These are phyloP conservation scores for Sylvilagus floridanus DNA, from an alignment of 2,797 vertebrate species.

Conservation along the genomic window DNA sequence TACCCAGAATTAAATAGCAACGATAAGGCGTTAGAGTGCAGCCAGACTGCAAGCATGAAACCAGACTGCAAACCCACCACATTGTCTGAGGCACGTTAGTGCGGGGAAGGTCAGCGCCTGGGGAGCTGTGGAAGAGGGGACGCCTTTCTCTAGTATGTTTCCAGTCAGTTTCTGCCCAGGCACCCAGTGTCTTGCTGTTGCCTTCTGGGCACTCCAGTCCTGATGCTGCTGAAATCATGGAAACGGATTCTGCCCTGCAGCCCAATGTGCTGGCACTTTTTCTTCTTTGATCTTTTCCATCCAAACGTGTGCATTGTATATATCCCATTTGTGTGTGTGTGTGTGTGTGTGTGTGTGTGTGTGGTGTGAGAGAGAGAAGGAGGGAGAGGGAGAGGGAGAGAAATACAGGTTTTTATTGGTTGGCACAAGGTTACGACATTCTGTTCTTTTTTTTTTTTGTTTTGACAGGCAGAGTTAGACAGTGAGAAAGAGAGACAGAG, in stretches of 20 bases:
- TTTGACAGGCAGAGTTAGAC: no score
- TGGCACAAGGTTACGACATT: no score
- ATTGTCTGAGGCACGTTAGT: background rate
- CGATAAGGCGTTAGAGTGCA: background rate
- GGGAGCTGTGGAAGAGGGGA: background rate
- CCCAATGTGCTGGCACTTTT: background rate
- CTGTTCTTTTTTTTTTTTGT: no score
- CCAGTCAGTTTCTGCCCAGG: slow-evolving; percentile 27
- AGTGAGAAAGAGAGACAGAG: no score
- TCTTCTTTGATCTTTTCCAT: background rate
- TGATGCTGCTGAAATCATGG: background rate
- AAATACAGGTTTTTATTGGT: no score
- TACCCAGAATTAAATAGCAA: slow-evolving; percentile 45
- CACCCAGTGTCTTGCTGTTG: background rate
- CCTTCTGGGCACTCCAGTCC: slow-evolving; percentile 28
- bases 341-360: no score
- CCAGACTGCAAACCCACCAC: background rate
- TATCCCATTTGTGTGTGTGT: background rate
- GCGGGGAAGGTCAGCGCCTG: background rate
- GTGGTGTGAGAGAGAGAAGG: no score
- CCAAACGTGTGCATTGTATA: background rate
- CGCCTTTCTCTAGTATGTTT: slow-evolving; percentile 18
- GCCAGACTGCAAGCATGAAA: background rate
- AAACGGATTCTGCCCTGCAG: background rate
- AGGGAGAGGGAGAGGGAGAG: no score